phyloP scores from a whole-genome alignment of 2,113 vertebrate genomes.

The Mus spicilegus region DNA sequence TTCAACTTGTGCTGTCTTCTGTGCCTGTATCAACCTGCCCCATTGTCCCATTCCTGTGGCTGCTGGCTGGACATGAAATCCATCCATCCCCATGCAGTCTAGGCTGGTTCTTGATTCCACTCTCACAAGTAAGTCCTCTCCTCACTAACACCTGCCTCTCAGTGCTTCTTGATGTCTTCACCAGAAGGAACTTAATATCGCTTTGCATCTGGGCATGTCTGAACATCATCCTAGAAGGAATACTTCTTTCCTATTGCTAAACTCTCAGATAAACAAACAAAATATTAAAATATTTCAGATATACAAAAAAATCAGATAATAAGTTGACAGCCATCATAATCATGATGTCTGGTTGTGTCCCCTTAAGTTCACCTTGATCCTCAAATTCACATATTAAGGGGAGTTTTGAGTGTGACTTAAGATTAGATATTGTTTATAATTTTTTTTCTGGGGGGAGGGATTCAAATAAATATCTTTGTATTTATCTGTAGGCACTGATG shows the following conservation, averaged over 20 bases:
- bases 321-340: background rate
- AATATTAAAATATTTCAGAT: constrained; percentile 15
- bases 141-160: background rate
- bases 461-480: background rate
- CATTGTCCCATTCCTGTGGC: background rate
- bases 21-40: background rate
- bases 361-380: background rate
- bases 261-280: constrained; percentile 13
- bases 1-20: background rate
- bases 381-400: background rate
- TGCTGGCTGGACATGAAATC: background rate
- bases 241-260: background rate
- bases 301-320: background rate
- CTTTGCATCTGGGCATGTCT: background rate
- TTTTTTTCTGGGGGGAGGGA: background rate
- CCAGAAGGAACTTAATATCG: background rate
- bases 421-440: background rate
- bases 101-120: background rate
- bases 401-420: background rate
- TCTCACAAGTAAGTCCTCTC: background rate
- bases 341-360: background rate
- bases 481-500: background rate
- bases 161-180: background rate
- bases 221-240: background rate
- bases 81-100: background rate